phyloP scores from a whole-genome alignment of 1,140 invertebrate genomes.

The Anastrepha obliqua region DNA sequence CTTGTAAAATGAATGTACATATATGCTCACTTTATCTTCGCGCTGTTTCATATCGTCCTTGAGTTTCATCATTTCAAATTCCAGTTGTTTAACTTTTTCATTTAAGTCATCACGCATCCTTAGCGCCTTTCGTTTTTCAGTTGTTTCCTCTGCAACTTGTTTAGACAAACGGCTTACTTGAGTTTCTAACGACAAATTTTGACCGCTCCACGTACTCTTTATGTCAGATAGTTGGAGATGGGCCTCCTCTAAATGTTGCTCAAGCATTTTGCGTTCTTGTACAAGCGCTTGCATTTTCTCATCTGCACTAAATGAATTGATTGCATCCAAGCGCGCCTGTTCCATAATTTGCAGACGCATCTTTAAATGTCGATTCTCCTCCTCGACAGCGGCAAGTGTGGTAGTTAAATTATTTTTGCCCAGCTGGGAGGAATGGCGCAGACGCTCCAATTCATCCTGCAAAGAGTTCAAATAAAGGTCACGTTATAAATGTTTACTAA shows the following conservation, averaged over 20 bases:
- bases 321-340: constrained; percentile 70
- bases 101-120: constrained; percentile 81
- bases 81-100: constrained; percentile 80
- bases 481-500: background rate
- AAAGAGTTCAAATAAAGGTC: background rate
- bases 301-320: constrained; percentile 75
- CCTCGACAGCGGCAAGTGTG: constrained; percentile 77
- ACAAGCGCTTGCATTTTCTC: constrained; percentile 77
- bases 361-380: constrained; percentile 78
- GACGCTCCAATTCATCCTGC: constrained; percentile 78
- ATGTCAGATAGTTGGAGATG: constrained; percentile 90
- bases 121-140: constrained; percentile 84
- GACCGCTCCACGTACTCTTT: constrained; percentile 91
- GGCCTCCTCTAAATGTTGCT: constrained; percentile 87
- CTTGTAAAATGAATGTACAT: too few relatives aligned
- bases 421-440: constrained; percentile 77
- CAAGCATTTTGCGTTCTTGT: constrained; percentile 81
- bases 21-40: constrained; percentile 79
- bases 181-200: constrained; percentile 89
- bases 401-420: constrained; percentile 77
- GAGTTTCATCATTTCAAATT: constrained; percentile 82
- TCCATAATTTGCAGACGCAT: constrained; percentile 81
- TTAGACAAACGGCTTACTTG: constrained; percentile 86
- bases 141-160: constrained; percentile 87
- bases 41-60: constrained; percentile 82